Evolutionary conservation across 2,797 vertebrate genomes (phyloP).

Genomic region (Melanogrammus aeglefinus): DNA sequence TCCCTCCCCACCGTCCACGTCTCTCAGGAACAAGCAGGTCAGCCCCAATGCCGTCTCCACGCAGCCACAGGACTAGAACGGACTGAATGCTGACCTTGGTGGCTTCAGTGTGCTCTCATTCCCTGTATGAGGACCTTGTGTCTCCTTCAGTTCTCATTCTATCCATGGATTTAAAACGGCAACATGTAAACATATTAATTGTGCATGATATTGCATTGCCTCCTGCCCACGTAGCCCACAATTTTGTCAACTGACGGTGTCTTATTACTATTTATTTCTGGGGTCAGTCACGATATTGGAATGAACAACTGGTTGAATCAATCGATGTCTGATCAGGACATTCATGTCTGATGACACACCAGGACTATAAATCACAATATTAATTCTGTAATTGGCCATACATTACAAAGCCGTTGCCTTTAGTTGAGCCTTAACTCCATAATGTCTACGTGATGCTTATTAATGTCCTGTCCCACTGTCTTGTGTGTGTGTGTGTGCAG

Average conservation of each 20-base stretch:
- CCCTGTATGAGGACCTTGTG: background rate
- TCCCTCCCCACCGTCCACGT: constrained; percentile 91
- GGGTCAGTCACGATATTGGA: background rate
- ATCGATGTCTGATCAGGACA: background rate
- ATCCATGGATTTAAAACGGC: background rate
- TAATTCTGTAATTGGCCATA: background rate
- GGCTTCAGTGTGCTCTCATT: background rate
- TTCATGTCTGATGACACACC: background rate
- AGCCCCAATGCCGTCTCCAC: constrained; percentile 21
- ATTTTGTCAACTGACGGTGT: constrained; percentile 4
- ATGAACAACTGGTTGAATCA: background rate
- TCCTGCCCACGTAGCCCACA: background rate
- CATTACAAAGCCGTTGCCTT: background rate
- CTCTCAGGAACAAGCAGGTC: constrained; percentile 91
- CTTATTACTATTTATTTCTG: background rate
- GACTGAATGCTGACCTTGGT: background rate
- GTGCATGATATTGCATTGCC: background rate
- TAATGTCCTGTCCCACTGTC: background rate
- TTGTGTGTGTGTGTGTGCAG: constrained; percentile 53
- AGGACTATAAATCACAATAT: background rate
- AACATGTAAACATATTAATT: background rate
- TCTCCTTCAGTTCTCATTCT: background rate
- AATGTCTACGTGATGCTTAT: background rate
- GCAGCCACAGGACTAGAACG: background rate
- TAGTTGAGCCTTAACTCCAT: background rate